Base-by-base conservation (phyloP, 1,140 invertebrate species). In the Drosophila tristis region DNA sequence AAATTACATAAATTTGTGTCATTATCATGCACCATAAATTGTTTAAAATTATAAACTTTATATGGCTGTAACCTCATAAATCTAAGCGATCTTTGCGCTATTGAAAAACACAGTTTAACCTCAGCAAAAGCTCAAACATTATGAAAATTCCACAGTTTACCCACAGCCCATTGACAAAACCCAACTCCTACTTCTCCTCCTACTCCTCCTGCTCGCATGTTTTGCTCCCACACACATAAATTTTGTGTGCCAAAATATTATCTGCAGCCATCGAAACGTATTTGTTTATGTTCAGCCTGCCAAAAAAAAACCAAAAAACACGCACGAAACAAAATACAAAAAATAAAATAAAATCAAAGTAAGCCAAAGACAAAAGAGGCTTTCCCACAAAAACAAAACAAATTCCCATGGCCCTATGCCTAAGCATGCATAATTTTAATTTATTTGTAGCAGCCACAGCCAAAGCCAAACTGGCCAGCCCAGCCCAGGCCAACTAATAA, bases 391-490 rank as follows among this genome's bases (percentile, higher is more conserved):
- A 25, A 25, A 25, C 57, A 50, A 53, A 53, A 59, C 74, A 67
- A 63, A 71, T 87, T 89, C 84, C 84, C 84, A 87, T 54, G 78
- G 72, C 57, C 63, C 63, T 58, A 64, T 61, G 72, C 74, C 80
- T 84, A 89, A 89, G 84, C 84, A 89, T 89, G 84, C 84, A 89
- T 89, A 89, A 89, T 85, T 89, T 89, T 89, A 89, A 89, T 89
- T 89, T 89, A 89, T 89, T 89, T 89, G 85, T 90, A 84, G 84
- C 82, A 85, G 67, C 64, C 23, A 42, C 59, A 64, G 31, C 48
- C 74, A 31, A 60, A 65, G 8, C 16, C 23, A 23, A 61, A 45
- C 59, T 59, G 50, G 59, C 50, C 63, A 59, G 58, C 35, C 48
- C 70, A 71, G 35, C 0, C 35, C 71, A 68, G 78, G 54, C 39